phyloP scores from a whole-genome alignment of 1,140 invertebrate species.

The Hestina assimilis region DNA sequence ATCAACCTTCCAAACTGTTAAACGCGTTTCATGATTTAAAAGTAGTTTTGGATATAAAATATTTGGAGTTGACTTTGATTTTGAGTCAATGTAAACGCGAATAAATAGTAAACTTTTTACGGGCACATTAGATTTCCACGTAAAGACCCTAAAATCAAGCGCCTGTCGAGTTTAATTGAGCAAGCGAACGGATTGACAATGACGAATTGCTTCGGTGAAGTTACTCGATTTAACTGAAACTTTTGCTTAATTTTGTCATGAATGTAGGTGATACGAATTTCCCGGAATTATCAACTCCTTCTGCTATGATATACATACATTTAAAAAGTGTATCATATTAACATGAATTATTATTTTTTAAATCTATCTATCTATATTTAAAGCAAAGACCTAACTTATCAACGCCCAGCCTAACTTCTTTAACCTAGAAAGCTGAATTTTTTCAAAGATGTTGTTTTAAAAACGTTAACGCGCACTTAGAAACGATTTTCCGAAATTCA shows the following conservation, averaged over 20 bases:
- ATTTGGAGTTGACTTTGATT: neutral
- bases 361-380: too few species aligned
- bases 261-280: neutral
- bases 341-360: too few species aligned
- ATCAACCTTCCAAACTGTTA: too few species aligned
- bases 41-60: too few species aligned
- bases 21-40: too few species aligned
- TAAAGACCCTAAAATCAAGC: conserved; percentile 20
- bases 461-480: too few species aligned
- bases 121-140: conserved; percentile 15
- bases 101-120: conserved; percentile 6
- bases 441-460: too few species aligned
- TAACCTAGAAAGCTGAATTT: too few species aligned
- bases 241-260: conserved; percentile 17
- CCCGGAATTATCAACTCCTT: neutral
- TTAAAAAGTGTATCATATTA: too few species aligned
- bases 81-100: conserved; percentile 5
- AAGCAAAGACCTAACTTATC: too few species aligned
- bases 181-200: conserved; percentile 60
- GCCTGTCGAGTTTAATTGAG: conserved; percentile 50
- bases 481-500: too few species aligned
- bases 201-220: conserved; percentile 62
- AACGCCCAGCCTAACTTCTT: too few species aligned
- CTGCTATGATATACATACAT: neutral
- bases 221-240: conserved; percentile 34